Evolutionary conservation across 2,888 invertebrate genomes (phyloP).

Genomic region (Notodonta ziczac): DNA sequence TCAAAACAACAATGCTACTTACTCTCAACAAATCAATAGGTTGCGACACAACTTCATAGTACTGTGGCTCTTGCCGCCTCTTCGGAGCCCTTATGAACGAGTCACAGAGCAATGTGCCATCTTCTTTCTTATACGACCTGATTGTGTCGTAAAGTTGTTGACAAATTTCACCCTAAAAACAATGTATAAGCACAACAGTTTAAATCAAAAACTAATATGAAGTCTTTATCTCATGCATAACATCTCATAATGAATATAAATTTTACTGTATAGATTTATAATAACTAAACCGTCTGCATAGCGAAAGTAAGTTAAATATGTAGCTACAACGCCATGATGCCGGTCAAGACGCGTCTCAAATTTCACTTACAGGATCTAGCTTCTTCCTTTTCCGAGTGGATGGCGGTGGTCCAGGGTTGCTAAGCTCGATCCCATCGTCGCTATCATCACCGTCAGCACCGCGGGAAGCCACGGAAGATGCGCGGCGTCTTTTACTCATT

Average conservation of each 20-base stretch:
- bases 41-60: slow-evolving; percentile 95
- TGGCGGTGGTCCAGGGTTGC: slow-evolving; percentile 77
- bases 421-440: slow-evolving; percentile 85
- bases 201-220: not conserved
- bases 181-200: not conserved
- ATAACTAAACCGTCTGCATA: too few species aligned
- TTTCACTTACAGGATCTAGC: slow-evolving; percentile 87
- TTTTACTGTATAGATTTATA: too few species aligned
- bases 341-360: not conserved
- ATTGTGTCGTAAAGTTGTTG: slow-evolving; percentile 97
- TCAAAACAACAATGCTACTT: slow-evolving; percentile 32
- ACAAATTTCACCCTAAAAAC: slow-evolving; percentile 89
- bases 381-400: slow-evolving; percentile 87
- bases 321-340: not conserved
- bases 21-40: slow-evolving; percentile 96
- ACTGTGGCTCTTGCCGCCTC: slow-evolving; percentile 94
- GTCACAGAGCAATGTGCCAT: slow-evolving; percentile 95
- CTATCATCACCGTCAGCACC: slow-evolving; percentile 90
- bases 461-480: slow-evolving; percentile 92
- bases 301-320: too few species aligned
- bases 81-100: slow-evolving; percentile 98
- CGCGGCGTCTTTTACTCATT: slow-evolving; percentile 92
- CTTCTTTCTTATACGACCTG: slow-evolving; percentile 95
- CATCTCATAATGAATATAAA: too few species aligned
- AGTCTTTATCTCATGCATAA: too few species aligned